Percentiles rank a stretch among this genome's conserved stretches.
phyloP scores from a whole-genome alignment of 2,888 invertebrate species.

The Pycnomerus fuliginosus region DNA sequence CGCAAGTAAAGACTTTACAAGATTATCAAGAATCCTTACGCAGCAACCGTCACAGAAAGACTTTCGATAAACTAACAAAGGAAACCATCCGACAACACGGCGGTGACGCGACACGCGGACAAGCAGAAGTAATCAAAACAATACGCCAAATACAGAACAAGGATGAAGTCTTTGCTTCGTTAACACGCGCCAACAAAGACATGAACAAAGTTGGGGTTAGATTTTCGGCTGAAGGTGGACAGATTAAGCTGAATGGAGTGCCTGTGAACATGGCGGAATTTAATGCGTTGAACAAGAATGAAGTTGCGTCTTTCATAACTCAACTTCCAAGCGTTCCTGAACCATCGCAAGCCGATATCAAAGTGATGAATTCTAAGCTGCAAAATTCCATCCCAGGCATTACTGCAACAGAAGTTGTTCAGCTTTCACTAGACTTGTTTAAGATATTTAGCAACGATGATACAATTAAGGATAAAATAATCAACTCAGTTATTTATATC shows the following conservation, averaged over 20 bases:
- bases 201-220: slow-evolving; percentile 54
- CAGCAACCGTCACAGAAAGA: slow-evolving; percentile 60
- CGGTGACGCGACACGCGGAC: slow-evolving; percentile 52
- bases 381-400: no score
- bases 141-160: slow-evolving; percentile 57
- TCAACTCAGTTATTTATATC: slow-evolving; percentile 1
- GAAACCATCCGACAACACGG: slow-evolving; percentile 55
- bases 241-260: slow-evolving; percentile 44
- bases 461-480: slow-evolving; percentile 9
- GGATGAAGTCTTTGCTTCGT: slow-evolving; percentile 59
- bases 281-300: no score
- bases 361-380: no score
- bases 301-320: no score
- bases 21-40: slow-evolving; percentile 56
- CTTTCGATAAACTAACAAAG: slow-evolving; percentile 59
- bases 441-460: no score
- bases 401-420: no score
- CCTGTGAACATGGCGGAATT: no score
- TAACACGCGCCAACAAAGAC: slow-evolving; percentile 57
- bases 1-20: slow-evolving; percentile 56
- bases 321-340: no score
- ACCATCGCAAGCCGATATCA: no score
- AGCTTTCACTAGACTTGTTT: no score
- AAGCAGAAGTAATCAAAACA: slow-evolving; percentile 58
- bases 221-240: slow-evolving; percentile 36